Base-by-base conservation (phyloP, 2,888 invertebrate genomes). In the Amiota minor region DNA sequence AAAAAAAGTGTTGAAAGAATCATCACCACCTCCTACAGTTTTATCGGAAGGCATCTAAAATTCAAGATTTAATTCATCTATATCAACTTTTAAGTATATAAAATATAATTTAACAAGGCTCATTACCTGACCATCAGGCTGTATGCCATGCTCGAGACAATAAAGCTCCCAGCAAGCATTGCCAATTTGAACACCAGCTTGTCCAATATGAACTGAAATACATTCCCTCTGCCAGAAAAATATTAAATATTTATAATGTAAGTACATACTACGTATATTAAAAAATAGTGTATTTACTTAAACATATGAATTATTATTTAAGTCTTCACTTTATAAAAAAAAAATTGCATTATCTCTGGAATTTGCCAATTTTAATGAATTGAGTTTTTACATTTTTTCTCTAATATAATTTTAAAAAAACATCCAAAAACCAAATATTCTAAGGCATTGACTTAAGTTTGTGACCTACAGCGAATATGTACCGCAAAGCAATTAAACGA, bases 121-220 rank as follows among this genome's bases (percentile, higher is more conserved):
- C 74, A 74, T 78, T 78, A 83, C 83, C 75, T 94, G 94, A 1
- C 96, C 96, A 87, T 96, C 95, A 20, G 95, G 95, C 90, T 95
- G 95, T 89, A 96, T 96, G 78, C 94, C 94, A 85, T 95, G 95
- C 89, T 95, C 95, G 78, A 95, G 91, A 89, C 95, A 95, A 91
- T 95, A 96, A 69, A 96, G 91, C 89, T 96, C 95, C 96, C 96
- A 96, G 89, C 95, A 95, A 67, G 95, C 95, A 81, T 95, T 95
- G 83, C 95, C 96, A 90, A 96, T 96, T 91, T 96, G 95, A 76
- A 95, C 95, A 75, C 95, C 95, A 74, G 96, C 96, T 88, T 96
- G 96, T 72, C 96, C 96, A 88, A 96, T 94, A 90, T 96, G 96
- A 86, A 96, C 94, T 74, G 95, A 95, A 90, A 96, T 95, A 89